phyloP scores from a whole-genome alignment of 2,113 vertebrate species.

The Ornithorhynchus anatinus region DNA sequence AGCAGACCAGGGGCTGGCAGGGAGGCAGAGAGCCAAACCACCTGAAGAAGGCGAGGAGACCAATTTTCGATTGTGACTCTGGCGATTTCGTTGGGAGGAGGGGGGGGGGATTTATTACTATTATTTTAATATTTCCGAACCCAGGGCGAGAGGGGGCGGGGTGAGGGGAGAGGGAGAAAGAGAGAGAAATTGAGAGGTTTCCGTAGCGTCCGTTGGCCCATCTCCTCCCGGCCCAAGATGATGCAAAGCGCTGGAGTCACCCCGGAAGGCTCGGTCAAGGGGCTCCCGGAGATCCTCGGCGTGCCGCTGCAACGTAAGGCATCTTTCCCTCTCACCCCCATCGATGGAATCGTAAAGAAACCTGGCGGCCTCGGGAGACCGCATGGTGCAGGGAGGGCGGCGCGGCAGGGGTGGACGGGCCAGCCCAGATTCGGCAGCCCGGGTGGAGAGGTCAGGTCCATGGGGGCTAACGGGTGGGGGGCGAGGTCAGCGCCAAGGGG shows the following conservation, averaged over 20 bases:
- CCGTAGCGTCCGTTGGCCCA: neutral
- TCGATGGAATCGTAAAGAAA: constrained; percentile 57
- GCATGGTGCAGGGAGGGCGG: constrained; percentile 50
- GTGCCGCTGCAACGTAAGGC: constrained; percentile 98
- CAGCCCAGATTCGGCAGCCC: too few species aligned
- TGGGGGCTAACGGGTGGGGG: neutral
- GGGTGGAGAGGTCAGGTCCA: neutral
- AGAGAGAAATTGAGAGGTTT: too few species aligned
- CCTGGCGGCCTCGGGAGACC: constrained; percentile 29
- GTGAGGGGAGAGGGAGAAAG: constrained; percentile 11
- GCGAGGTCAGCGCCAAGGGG: too few species aligned
- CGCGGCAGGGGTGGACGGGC: too few species aligned
- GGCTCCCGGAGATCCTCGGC: constrained; percentile 95
- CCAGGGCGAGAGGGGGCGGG: constrained; percentile 35
- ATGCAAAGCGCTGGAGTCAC: constrained; percentile 95
- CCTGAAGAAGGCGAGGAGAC: constrained; percentile 5
- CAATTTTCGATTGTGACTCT: constrained; percentile 31
- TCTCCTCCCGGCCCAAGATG: constrained; percentile 73
- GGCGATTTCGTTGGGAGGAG: constrained; percentile 39
- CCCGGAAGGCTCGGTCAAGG: constrained; percentile 92
- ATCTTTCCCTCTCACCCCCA: constrained; percentile 55
- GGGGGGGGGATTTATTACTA: neutral
- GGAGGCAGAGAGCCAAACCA: constrained; percentile 40
- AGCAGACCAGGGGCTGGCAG: constrained; percentile 17
- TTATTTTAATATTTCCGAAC: constrained; percentile 50